Percentiles rank a stretch among this genome's conserved stretches.
phyloP scores from a whole-genome alignment of 2,113 vertebrate genomes.

The Sorex fumeus region DNA sequence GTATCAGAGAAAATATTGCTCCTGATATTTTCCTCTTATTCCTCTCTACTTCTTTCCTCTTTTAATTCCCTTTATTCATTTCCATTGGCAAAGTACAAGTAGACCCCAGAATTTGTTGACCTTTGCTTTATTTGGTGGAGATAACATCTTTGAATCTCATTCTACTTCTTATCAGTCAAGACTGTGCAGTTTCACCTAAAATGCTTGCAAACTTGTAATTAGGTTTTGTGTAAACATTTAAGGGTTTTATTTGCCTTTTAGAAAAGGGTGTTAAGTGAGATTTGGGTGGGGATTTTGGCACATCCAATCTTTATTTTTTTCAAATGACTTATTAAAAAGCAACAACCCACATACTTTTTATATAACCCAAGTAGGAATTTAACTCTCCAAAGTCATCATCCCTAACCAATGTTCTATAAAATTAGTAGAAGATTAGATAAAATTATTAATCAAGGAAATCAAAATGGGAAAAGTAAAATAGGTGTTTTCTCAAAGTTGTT shows the following conservation, averaged over 20 bases:
- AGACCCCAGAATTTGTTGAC: neutral
- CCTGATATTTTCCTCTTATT: neutral
- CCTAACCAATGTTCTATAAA: conserved; percentile 48
- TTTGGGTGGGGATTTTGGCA: conserved; percentile 62
- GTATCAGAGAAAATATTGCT: neutral
- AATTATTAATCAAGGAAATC: conserved; percentile 61
- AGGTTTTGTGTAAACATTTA: conserved; percentile 67
- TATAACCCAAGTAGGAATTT: conserved; percentile 27
- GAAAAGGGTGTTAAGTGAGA: conserved; percentile 61
- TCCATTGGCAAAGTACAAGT: neutral
- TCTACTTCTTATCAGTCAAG: neutral
- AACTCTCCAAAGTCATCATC: conserved; percentile 51
- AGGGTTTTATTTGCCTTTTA: conserved; percentile 72
- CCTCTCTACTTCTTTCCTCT: neutral
- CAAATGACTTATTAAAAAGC: conserved; percentile 68
- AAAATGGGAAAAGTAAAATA: conserved; percentile 66
- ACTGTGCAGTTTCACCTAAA: conserved; percentile 38
- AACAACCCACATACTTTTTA: conserved; percentile 53
- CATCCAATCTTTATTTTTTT: conserved; percentile 66
- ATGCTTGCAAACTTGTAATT: conserved; percentile 64
- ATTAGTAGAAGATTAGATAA: conserved; percentile 48
- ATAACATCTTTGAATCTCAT: neutral
- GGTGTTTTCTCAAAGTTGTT: neutral
- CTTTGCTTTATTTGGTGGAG: conserved; percentile 51
- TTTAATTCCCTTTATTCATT: neutral